Evolutionary conservation across 2,113 vertebrate genomes (phyloP).

Genomic region (Parotia lawesii): DNA sequence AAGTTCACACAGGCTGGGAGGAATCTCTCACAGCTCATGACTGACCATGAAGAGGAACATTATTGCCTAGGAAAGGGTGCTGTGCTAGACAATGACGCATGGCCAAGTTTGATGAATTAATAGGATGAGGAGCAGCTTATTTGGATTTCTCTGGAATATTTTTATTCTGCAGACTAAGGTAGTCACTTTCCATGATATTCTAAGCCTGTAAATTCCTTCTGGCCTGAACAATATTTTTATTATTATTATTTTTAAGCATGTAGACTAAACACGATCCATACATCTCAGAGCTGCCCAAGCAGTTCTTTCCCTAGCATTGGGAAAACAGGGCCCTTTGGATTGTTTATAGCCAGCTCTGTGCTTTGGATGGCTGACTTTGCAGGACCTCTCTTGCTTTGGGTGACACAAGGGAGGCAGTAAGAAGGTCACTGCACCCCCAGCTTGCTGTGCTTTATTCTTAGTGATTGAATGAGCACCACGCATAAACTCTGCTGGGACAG

Average conservation of each 20-base stretch:
- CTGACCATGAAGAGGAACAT: not conserved
- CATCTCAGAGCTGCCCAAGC: not conserved
- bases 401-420: not conserved
- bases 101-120: constrained; percentile 35
- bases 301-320: not conserved
- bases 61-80: constrained; percentile 5
- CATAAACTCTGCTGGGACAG: not conserved
- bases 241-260: constrained; percentile 39
- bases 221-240: constrained; percentile 20
- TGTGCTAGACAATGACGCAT: not conserved
- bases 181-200: constrained; percentile 11
- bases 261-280: constrained; percentile 62
- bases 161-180: constrained; percentile 9
- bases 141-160: constrained; percentile 1
- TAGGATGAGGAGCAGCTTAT: constrained; percentile 10
- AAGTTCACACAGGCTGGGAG: not conserved
- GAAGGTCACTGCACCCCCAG: not conserved
- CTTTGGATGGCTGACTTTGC: constrained; percentile 29
- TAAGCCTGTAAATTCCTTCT: constrained; percentile 48
- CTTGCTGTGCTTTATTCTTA: not conserved
- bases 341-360: not conserved
- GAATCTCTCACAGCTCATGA: not conserved
- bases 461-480: not conserved
- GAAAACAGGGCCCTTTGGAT: constrained; percentile 6
- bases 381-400: not conserved